phyloP scores from a whole-genome alignment of 2,797 vertebrate species.

The Emydoidea blandingii region DNA sequence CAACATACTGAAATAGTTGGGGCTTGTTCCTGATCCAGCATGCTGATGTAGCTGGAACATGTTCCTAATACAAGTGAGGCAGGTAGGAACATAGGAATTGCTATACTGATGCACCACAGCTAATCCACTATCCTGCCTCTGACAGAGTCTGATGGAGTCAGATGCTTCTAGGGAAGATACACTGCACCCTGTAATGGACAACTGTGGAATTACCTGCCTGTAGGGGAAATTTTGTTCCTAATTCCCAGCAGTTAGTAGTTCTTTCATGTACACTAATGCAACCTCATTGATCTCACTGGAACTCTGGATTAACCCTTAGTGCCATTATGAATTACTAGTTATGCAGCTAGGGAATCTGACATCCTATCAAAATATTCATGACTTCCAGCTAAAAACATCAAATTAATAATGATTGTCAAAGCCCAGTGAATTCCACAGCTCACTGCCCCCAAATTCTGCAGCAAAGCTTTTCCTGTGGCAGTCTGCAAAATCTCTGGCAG shows the following conservation, averaged over 20 bases:
- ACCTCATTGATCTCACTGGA: background rate
- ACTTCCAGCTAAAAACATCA: constrained; percentile 13
- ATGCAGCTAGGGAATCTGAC: background rate
- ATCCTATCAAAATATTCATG: background rate
- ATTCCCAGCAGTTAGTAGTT: background rate
- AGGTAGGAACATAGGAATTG: fast-evolving
- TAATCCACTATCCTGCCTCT: fast-evolving
- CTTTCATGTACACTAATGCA: background rate
- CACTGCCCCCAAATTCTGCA: background rate
- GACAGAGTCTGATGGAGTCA: background rate
- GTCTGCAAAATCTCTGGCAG: background rate
- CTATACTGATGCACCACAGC: fast-evolving
- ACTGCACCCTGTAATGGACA: background rate
- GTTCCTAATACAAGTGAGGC: background rate
- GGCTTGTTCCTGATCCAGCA: background rate
- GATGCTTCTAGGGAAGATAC: background rate
- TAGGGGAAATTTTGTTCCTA: background rate
- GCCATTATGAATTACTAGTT: background rate
- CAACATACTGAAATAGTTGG: background rate
- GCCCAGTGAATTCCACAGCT: background rate
- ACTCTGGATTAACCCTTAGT: background rate
- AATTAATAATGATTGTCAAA: constrained; percentile 8
- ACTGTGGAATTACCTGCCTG: background rate
- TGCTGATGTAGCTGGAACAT: background rate
- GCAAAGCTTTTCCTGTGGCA: background rate